Base-by-base conservation (phyloP, 2,888 invertebrate genomes). In the Craniophora ligustri region DNA sequence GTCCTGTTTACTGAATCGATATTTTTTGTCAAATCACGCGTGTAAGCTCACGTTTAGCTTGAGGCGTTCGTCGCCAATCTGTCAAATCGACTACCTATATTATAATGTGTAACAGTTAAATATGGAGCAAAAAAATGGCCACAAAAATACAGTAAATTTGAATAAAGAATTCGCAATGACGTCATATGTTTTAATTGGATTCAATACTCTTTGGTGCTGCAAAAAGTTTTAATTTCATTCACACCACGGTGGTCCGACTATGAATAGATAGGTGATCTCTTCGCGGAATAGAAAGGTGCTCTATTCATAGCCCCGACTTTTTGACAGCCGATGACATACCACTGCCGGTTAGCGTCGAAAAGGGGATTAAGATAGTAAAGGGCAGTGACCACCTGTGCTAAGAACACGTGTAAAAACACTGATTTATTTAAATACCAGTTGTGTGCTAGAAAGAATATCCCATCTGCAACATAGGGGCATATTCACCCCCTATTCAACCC, bases 51-150 rank as follows among this genome's bases (percentile, higher is more conserved):
- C 67, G 71, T 76, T 72, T 75, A 60, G 78, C 78, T 73, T 47
- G 61, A 66, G 79, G 79, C 75, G 60, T 67, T 61, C 39, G 46
- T 74, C 66, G 68, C 67, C 72, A 78, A 84, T 84, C 79, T 72
- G 82, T 85, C 84, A 85, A 77, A 77, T 57, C 53, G 49, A 74
- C 74, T 67, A 73, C 15, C 15, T 50, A 35, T 50, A 35, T 6
- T 4, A 8, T 19, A 14, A 14, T 44, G 32, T 38, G 46, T 45
- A 44, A 64, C 56, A 55, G 63, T 63, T 63, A 64, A 35, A 44
- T 47, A 32, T 45, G 5, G 10, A 15, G 44, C 31, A 47, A 63
- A 55, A 44, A 63, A 68, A 16, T 31, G 7, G 4, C 11, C 32
- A 45, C 39, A 45, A 47, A 18, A 13, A 35, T 16, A 68, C 31